phyloP scores from a whole-genome alignment of 2,888 invertebrate genomes.

The Stenurella melanura region DNA sequence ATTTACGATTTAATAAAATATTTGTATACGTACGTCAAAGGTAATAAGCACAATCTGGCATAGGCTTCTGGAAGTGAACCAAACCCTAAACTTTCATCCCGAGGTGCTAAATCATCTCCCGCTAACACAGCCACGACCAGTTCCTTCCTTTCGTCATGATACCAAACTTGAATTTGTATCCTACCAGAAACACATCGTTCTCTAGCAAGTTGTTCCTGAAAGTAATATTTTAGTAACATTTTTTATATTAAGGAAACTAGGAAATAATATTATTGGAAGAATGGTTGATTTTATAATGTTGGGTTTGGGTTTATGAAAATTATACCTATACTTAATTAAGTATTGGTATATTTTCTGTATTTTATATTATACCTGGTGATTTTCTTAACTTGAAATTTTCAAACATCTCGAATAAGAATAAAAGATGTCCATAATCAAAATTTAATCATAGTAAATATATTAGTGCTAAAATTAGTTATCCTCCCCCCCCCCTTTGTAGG shows the following conservation, averaged over 20 bases:
- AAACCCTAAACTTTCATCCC: conserved; percentile 86
- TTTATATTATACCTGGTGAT: too few relatives aligned
- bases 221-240: too few relatives aligned
- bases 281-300: too few relatives aligned
- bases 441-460: too few relatives aligned
- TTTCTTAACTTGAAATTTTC: too few relatives aligned
- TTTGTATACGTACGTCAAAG: conserved; percentile 81
- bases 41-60: conserved; percentile 86
- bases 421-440: too few relatives aligned
- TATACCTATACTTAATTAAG: too few relatives aligned
- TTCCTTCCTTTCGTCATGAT: conserved; percentile 88
- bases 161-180: conserved; percentile 92
- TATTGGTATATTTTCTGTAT: too few relatives aligned
- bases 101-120: conserved; percentile 87
- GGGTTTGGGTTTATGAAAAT: too few relatives aligned
- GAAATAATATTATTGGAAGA: background rate
- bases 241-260: background rate
- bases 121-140: conserved; percentile 90
- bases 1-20: background rate
- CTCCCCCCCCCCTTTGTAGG: too few relatives aligned
- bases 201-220: conserved; percentile 83
- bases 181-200: conserved; percentile 86
- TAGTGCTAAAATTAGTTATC: too few relatives aligned
- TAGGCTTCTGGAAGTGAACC: conserved; percentile 89
- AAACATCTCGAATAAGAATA: too few relatives aligned